Percentiles rank a stretch among this genome's conserved stretches.
These are phyloP conservation scores for Lonchura striata DNA, from an alignment of 2,113 vertebrate species.

Conservation along the genomic window DNA sequence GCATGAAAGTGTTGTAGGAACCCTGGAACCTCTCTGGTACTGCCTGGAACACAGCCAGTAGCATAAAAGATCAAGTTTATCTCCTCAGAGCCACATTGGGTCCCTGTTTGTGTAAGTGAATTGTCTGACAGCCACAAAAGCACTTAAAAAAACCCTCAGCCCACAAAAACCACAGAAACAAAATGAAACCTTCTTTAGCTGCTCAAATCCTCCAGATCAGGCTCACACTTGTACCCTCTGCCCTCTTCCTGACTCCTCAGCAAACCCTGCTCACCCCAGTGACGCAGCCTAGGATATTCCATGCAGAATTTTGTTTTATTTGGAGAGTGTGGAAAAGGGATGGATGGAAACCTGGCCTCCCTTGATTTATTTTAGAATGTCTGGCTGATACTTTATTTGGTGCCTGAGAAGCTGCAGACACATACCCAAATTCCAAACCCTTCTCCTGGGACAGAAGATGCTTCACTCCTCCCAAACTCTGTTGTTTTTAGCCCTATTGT, in stretches of 20 bases:
- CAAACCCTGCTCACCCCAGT: not conserved
- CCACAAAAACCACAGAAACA: not conserved
- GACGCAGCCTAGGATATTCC: not conserved
- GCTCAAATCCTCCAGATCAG: not conserved
- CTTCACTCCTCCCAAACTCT: not conserved
- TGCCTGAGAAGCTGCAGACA: not conserved
- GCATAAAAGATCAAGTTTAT: not conserved
- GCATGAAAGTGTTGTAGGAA: not conserved
- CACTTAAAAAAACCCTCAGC: not conserved
- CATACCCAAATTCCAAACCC: not conserved
- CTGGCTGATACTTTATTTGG: not conserved
- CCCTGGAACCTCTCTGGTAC: not conserved
- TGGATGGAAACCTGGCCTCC: not conserved
- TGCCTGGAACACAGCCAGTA: not conserved
- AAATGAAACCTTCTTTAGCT: not conserved
- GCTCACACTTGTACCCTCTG: too few relatives aligned
- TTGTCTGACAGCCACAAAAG: not conserved
- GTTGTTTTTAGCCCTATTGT: not conserved
- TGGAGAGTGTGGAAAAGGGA: not conserved
- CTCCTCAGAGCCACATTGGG: not conserved
- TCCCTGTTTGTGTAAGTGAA: not conserved
- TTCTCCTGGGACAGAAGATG: not conserved
- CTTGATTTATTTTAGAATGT: not conserved
- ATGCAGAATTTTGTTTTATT: fast-evolving
- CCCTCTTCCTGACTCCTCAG: not conserved